A percentile compares a stretch with the other conserved stretches of the same genome.
phyloP scores from a whole-genome alignment of 2,888 invertebrate species.

The Litoditis marina region DNA sequence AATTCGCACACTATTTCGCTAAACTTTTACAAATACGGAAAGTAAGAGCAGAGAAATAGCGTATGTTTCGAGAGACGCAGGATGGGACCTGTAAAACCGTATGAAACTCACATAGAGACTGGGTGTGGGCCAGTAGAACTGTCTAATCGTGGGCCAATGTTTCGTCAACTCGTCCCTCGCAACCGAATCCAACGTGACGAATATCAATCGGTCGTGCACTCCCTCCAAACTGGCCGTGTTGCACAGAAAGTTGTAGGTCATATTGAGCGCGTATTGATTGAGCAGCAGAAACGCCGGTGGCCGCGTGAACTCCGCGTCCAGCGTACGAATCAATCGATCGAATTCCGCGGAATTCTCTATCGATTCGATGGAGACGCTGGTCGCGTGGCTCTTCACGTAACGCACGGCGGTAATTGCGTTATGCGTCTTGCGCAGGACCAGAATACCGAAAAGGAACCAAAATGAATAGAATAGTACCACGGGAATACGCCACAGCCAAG shows the following conservation, averaged over 20 bases:
- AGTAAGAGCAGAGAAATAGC: no score
- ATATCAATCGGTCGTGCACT: slow-evolving; percentile 51
- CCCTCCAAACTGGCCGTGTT: slow-evolving; percentile 48
- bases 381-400: slow-evolving; percentile 55
- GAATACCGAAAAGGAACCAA: slow-evolving; percentile 49
- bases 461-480: slow-evolving; percentile 34
- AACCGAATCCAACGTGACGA: slow-evolving; percentile 58
- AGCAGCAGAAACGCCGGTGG: slow-evolving; percentile 60
- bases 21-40: no score
- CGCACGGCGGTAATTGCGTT: slow-evolving; percentile 55
- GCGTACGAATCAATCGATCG: slow-evolving; percentile 29
- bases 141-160: slow-evolving; percentile 56
- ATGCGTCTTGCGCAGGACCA: slow-evolving; percentile 57
- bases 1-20: no score
- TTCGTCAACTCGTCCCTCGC: slow-evolving; percentile 48
- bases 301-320: slow-evolving; percentile 40
- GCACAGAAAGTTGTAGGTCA: slow-evolving; percentile 61
- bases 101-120: slow-evolving; percentile 58
- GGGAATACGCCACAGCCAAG: slow-evolving; percentile 1
- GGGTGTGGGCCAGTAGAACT: slow-evolving; percentile 61
- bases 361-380: slow-evolving; percentile 43
- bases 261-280: slow-evolving; percentile 60
- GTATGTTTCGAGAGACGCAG: no score
- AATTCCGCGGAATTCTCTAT: slow-evolving; percentile 58
- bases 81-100: no score